Conservation (phyloP, 2,888 invertebrate species). For the Polyploca ridens region DNA sequence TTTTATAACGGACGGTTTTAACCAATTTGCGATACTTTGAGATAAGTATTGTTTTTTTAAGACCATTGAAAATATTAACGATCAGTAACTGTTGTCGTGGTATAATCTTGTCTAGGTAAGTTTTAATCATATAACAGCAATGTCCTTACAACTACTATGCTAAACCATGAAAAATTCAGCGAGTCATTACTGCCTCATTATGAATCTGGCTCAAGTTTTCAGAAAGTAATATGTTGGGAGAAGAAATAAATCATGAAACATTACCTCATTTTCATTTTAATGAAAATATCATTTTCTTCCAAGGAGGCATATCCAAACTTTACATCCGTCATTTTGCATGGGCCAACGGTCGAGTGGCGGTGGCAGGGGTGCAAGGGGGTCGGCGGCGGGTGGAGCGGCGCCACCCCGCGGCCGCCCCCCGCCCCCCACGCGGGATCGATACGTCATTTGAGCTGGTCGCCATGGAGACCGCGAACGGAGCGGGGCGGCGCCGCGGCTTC, state of each 20-base stretch:
- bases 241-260: conserved; percentile 65
- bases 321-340: conserved; percentile 85
- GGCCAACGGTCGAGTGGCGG: conserved; percentile 82
- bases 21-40: neutral
- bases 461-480: conserved; percentile 84
- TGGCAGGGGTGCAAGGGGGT: conserved; percentile 73
- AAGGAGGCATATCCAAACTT: conserved; percentile 83
- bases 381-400: conserved; percentile 78
- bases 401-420: conserved; percentile 73
- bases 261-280: conserved; percentile 80
- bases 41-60: too few relatives aligned
- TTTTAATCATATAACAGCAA: too few relatives aligned
- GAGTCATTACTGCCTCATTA: conserved; percentile 5
- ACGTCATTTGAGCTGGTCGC: conserved; percentile 85
- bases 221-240: conserved; percentile 30
- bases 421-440: conserved; percentile 81
- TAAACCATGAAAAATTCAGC: neutral
- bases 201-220: conserved; percentile 3
- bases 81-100: too few relatives aligned
- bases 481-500: conserved; percentile 81
- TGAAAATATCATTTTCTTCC: conserved; percentile 82
- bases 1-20: neutral
- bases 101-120: too few relatives aligned
- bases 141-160: neutral
- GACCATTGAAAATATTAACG: too few relatives aligned